phyloP scores from a whole-genome alignment of 2,888 invertebrate genomes.

The Nephrotoma guestfalica region DNA sequence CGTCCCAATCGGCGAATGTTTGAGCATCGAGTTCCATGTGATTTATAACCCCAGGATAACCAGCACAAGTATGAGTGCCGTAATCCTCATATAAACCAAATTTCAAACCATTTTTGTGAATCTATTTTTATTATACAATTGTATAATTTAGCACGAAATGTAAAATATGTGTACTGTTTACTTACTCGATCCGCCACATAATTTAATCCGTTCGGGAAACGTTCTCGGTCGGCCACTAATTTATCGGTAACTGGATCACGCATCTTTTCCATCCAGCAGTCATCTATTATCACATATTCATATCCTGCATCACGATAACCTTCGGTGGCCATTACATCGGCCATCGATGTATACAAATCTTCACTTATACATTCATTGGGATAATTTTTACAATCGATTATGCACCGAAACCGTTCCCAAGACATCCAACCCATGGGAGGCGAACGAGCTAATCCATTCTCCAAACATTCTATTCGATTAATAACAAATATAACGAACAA shows the following conservation, averaged over 20 bases:
- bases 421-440: slow-evolving; percentile 58
- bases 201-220: slow-evolving; percentile 62
- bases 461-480: slow-evolving; percentile 20
- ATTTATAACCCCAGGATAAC: slow-evolving; percentile 56
- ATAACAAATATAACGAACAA: neutral
- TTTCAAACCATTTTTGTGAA: slow-evolving; percentile 54
- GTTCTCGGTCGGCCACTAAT: slow-evolving; percentile 45
- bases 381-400: slow-evolving; percentile 41
- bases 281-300: slow-evolving; percentile 56
- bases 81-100: slow-evolving; percentile 70
- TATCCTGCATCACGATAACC: slow-evolving; percentile 60
- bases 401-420: slow-evolving; percentile 49
- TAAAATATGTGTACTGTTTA: slow-evolving; percentile 10
- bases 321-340: slow-evolving; percentile 45
- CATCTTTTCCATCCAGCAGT: slow-evolving; percentile 57
- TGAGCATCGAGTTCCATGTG: slow-evolving; percentile 51
- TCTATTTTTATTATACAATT: slow-evolving; percentile 28
- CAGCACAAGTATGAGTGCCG: slow-evolving; percentile 60
- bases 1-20: slow-evolving; percentile 62
- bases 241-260: slow-evolving; percentile 40
- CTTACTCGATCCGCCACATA: slow-evolving; percentile 56
- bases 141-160: neutral
- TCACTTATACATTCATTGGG: slow-evolving; percentile 53
- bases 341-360: slow-evolving; percentile 41
- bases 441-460: slow-evolving; percentile 46